phyloP scores from a whole-genome alignment of 1,140 invertebrate species.

The Helicoverpa armigera region DNA sequence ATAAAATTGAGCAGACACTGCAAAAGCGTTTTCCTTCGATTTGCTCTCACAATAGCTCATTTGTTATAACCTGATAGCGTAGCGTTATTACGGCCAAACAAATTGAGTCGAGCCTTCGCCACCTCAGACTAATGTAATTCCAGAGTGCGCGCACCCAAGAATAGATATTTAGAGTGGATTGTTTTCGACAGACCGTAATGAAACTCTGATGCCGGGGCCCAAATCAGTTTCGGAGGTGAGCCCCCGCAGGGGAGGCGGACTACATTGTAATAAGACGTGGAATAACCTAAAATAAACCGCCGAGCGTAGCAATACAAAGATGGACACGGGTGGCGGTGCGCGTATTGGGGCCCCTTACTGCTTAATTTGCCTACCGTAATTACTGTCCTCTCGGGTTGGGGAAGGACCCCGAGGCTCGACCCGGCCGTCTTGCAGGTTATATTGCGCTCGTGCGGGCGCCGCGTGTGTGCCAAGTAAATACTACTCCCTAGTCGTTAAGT shows the following conservation, averaged over 20 bases:
- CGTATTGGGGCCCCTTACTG: slow-evolving; percentile 79
- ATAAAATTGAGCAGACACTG: slow-evolving; percentile 80
- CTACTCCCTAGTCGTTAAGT: slow-evolving; percentile 84
- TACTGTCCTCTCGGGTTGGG: slow-evolving; percentile 85
- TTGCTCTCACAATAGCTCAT: slow-evolving; percentile 84
- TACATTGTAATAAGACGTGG: slow-evolving; percentile 86
- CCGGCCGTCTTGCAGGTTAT: slow-evolving; percentile 84
- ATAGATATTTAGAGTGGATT: slow-evolving; percentile 87
- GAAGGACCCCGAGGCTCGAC: slow-evolving; percentile 79
- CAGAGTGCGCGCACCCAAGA: slow-evolving; percentile 83
- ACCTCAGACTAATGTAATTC: slow-evolving; percentile 87
- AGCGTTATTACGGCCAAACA: slow-evolving; percentile 85
- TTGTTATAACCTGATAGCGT: slow-evolving; percentile 85
- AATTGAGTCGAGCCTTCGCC: slow-evolving; percentile 86
- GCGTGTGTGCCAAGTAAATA: slow-evolving; percentile 85
- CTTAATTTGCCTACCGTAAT: slow-evolving; percentile 88
- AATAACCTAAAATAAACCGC: slow-evolving; percentile 86
- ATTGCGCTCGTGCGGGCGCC: slow-evolving; percentile 82
- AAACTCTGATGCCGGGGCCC: slow-evolving; percentile 83
- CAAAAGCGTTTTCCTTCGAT: slow-evolving; percentile 81
- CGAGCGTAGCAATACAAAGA: slow-evolving; percentile 77
- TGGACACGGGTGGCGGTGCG: slow-evolving; percentile 78
- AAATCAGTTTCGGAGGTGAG: slow-evolving; percentile 85
- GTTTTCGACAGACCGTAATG: slow-evolving; percentile 87
- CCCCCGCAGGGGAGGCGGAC: slow-evolving; percentile 82